phyloP scores from a whole-genome alignment of 2,797 vertebrate genomes.

The Mallotus villosus region DNA sequence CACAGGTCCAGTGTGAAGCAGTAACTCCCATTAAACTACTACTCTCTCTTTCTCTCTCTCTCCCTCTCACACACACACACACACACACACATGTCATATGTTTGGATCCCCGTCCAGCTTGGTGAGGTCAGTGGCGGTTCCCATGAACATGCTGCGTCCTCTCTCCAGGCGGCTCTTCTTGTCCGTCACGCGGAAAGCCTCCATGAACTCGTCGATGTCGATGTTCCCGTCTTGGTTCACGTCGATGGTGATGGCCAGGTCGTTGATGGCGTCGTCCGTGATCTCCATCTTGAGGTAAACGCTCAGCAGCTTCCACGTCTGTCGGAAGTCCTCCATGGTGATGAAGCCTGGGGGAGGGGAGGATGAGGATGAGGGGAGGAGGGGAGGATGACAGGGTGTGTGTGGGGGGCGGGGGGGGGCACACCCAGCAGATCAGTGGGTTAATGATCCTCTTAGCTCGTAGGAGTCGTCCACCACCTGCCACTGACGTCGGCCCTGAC shows the following conservation, averaged over 20 bases:
- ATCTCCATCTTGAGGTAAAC: conserved; percentile 85
- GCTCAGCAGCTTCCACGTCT: conserved; percentile 92
- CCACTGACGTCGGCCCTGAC: neutral
- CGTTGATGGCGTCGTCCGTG: conserved; percentile 81
- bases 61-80: neutral
- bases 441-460: conserved; percentile 55
- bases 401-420: neutral
- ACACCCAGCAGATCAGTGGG: conserved; percentile 53
- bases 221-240: conserved; percentile 92
- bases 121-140: conserved; percentile 56
- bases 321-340: conserved; percentile 89
- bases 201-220: conserved; percentile 94
- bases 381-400: neutral
- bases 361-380: neutral
- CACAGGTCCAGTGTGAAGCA: neutral
- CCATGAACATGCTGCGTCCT: conserved; percentile 73
- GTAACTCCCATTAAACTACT: neutral
- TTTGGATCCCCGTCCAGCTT: conserved; percentile 60
- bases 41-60: neutral
- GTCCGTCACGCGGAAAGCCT: conserved; percentile 92
- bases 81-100: conserved; percentile 39
- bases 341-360: conserved; percentile 79
- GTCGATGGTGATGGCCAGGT: conserved; percentile 87
- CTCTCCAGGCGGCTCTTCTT: conserved; percentile 78
- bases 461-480: conserved; percentile 25